Base-by-base conservation (phyloP, 1,140 invertebrate genomes). In the Forficula auricularia region DNA sequence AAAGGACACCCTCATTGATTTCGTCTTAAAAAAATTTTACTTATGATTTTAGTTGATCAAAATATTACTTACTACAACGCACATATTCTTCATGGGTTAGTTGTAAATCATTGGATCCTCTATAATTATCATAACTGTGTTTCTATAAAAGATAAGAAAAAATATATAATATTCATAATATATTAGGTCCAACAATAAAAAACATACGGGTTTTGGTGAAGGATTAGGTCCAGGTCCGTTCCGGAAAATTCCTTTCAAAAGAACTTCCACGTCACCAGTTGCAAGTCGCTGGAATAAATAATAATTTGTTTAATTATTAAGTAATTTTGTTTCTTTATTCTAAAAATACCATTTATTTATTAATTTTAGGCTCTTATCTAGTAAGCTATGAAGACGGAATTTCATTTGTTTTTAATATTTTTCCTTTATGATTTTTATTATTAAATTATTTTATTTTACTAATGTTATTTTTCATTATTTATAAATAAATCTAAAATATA, bases 261-360 rank as follows among this genome's bases (percentile, higher is more conserved):
- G 52, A 12, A 65, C 60, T 48, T 64, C 63, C 10, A 63, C 54
- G 36, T 59, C 57, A 2, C 63, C 63, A 0, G 63, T 65, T 2
- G 55, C 53, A 54, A 64, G 57, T 10, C 55, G 57, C 42, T 54
- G 22, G 22, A 27, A 27, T 27, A 47, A 38, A 50, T 16, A 1
- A 33, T 27, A 10, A 33, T 22, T 19, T 33, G 15, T 37, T 43
- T n/a, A n/a, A n/a, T n/a, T n/a, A n/a, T n/a, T n/a, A n/a, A n/a
- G n/a, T n/a, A n/a, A n/a, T n/a, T n/a, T n/a, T n/a, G n/a, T n/a
- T n/a, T n/a, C n/a, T n/a, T n/a, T n/a, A n/a, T n/a, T n/a, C n/a
- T n/a, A n/a, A n/a, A n/a, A n/a, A n/a, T n/a, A n/a, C n/a, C n/a
- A n/a, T n/a, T n/a, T n/a, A n/a, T n/a, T n/a, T n/a, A n/a, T n/a